A percentile compares a stretch with the other conserved stretches of the same genome.
phyloP scores from a whole-genome alignment of 2,797 vertebrate genomes.

The Megaceryle alcyon region DNA sequence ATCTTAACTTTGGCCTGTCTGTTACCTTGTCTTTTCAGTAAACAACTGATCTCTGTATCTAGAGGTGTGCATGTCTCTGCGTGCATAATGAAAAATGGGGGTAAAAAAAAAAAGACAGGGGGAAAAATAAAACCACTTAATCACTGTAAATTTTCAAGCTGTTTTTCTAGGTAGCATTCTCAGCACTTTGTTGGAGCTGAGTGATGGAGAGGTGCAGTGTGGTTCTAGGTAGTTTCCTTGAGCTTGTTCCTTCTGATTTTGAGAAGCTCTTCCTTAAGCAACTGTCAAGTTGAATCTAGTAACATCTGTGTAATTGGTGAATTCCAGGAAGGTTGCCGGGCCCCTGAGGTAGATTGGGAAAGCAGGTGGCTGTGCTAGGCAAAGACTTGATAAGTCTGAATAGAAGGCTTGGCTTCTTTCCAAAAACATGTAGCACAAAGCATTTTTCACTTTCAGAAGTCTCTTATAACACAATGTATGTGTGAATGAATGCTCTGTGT shows the following conservation, averaged over 20 bases:
- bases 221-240: background rate
- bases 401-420: background rate
- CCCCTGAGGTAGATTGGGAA: background rate
- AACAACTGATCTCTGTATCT: background rate
- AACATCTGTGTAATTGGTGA: background rate
- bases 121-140: background rate
- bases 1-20: background rate
- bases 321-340: rapidly evolving
- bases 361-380: background rate
- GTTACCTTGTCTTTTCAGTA: background rate
- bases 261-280: background rate
- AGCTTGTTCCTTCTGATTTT: background rate
- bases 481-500: background rate
- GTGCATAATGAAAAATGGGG: background rate
- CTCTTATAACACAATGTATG: rapidly evolving
- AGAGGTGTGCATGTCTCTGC: background rate
- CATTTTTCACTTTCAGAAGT: background rate
- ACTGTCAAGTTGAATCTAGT: background rate
- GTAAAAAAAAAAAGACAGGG: background rate
- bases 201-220: background rate
- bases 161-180: background rate
- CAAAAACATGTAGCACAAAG: background rate
- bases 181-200: background rate
- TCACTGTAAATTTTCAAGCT: background rate
- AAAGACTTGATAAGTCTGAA: background rate